A percentile compares a stretch with the other conserved stretches of the same genome.
These are phyloP conservation scores for Motacilla tschutschensis DNA, from an alignment of 2,113 vertebrate genomes.

Conservation along the genomic window DNA sequence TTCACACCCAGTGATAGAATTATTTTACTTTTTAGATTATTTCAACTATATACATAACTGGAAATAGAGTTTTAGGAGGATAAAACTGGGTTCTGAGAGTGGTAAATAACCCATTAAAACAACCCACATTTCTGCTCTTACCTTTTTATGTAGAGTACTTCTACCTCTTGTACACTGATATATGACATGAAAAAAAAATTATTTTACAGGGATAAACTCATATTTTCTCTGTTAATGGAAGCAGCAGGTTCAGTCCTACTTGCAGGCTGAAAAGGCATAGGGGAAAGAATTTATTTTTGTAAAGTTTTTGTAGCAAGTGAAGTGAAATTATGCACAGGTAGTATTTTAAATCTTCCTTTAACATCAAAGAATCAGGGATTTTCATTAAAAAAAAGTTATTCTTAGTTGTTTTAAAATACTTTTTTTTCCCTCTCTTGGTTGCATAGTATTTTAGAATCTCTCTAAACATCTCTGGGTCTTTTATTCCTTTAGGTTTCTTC, in stretches of 20 bases:
- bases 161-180: neutral
- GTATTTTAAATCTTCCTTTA: neutral
- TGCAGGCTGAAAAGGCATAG: neutral
- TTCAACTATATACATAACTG: neutral
- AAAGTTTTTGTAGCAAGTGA: neutral
- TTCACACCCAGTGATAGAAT: neutral
- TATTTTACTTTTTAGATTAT: neutral
- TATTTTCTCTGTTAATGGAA: neutral
- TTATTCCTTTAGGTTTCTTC: neutral
- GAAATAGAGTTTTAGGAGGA: neutral
- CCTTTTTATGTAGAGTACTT: neutral
- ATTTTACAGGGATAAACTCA: neutral
- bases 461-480: neutral
- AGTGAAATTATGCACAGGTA: neutral
- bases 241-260: neutral
- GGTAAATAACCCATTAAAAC: neutral
- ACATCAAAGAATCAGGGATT: neutral
- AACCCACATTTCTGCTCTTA: neutral
- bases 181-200: neutral
- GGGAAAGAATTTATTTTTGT: neutral
- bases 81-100: neutral
- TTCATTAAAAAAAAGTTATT: neutral
- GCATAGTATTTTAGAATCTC: neutral
- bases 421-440: neutral
- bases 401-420: neutral